Evolutionary conservation across 2,113 vertebrate genomes (phyloP).

Genomic region (Silurus asotus): DNA sequence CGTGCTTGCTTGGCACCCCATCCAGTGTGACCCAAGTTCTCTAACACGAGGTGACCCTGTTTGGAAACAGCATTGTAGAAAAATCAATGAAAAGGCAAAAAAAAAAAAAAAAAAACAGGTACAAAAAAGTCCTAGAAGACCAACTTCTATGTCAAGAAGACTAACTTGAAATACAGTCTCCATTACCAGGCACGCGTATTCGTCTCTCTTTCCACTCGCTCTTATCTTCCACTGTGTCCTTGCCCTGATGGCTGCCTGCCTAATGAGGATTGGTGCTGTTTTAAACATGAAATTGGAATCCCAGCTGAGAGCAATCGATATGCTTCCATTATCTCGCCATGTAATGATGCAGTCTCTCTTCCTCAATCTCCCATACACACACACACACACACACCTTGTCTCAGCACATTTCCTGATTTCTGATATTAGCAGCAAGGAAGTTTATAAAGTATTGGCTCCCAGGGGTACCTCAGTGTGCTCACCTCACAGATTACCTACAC

Average conservation of each 20-base stretch:
- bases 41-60: no score
- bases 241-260: slow-evolving; percentile 45
- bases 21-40: no score
- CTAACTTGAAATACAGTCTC: slow-evolving; percentile 15
- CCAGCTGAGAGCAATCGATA: slow-evolving; percentile 73
- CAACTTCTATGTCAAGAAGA: not conserved
- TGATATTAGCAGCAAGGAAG: slow-evolving; percentile 75
- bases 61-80: no score
- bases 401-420: slow-evolving; percentile 71
- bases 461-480: slow-evolving; percentile 66
- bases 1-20: no score
- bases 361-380: not conserved
- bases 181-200: not conserved
- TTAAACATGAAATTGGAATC: slow-evolving; percentile 77
- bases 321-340: slow-evolving; percentile 73
- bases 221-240: slow-evolving; percentile 36
- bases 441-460: slow-evolving; percentile 79
- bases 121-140: not conserved
- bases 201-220: slow-evolving; percentile 22
- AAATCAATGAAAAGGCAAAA: not conserved
- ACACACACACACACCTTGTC: slow-evolving; percentile 54
- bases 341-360: slow-evolving; percentile 69
- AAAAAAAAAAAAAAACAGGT: not conserved
- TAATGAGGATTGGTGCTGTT: slow-evolving; percentile 82
- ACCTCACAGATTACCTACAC: slow-evolving; percentile 68